Evolutionary conservation across 2,797 vertebrate species (phyloP), one percentile per base, ranked within the genome.

Genomic region (Echeneis naucrates): DNA sequence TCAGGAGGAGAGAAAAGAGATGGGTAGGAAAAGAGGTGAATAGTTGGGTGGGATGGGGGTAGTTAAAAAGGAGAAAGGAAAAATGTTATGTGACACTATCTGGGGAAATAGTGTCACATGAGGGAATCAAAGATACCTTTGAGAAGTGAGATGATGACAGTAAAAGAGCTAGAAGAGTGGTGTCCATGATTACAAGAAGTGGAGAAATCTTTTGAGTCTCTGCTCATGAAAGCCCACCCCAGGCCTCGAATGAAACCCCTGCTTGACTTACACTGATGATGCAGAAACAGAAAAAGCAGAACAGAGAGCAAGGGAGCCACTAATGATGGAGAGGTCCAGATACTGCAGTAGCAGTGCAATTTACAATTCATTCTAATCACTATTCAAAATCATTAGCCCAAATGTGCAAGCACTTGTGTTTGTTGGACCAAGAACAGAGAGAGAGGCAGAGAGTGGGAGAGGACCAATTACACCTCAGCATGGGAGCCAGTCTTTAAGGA

Each of bases 101-200:
- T 13, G 81, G 84, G 82, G 83, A 75, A 85, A 75, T 81, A 77
- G 75, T 87, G n/a, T n/a, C n/a, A 93, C 91, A 83, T 76, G 80
- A 75, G 73, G 75, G 89, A 92, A 94, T 95, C 93, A 94, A 95
- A 95, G 91, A 79, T 81, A 86, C 81, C 92, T 93, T 92, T 92
- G 91, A 94, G 92, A 90, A 89, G 80, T 80, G 80, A 79, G 76
- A 89, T 87, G 90, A 92, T 87, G 91, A 88, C 90, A 89, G 83
- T 81, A 71, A 82, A 90, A 89, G 81, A 81, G 82, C 87, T 82
- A 52, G 70, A 89, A 92, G 87, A 93, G 91, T 87, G 84, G 83
- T 92, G 92, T 91, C 91, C 93, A 94, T 95, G 94, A 95, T 95
- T 95, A 94, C 87, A 94, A 94, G 93, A 92, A 92, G 89, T 72